A percentile compares a stretch with the other conserved stretches of the same genome.
phyloP scores from a whole-genome alignment of 2,113 vertebrate species.

The Burhinus oedicnemus region DNA sequence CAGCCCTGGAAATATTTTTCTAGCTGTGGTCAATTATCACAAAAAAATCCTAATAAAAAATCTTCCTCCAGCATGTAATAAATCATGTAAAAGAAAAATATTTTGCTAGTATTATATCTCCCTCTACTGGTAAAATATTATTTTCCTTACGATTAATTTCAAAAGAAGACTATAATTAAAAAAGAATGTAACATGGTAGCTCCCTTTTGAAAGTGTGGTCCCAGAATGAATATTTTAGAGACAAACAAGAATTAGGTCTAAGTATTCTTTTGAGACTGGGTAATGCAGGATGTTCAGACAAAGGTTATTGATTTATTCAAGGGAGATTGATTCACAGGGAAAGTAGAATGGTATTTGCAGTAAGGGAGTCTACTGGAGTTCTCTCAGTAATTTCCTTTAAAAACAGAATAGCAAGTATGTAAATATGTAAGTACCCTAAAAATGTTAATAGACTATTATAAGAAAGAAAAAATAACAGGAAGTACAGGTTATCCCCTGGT shows the following conservation, averaged over 20 bases:
- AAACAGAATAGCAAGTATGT: neutral
- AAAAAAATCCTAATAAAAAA: neutral
- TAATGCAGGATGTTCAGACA: neutral
- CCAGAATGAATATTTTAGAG: neutral
- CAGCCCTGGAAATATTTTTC: neutral
- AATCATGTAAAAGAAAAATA: neutral
- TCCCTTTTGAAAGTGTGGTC: neutral
- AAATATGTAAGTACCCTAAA: neutral
- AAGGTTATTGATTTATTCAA: neutral
- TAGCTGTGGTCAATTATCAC: neutral
- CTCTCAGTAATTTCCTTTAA: neutral
- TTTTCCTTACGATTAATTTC: neutral
- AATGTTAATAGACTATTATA: neutral
- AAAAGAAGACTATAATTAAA: neutral
- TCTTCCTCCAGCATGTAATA: neutral
- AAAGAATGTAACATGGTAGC: neutral
- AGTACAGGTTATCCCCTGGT: neutral
- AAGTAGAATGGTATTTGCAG: neutral
- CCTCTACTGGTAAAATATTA: conserved; percentile 49
- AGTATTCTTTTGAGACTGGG: neutral
- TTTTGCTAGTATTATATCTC: conserved; percentile 20
- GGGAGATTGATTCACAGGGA: neutral
- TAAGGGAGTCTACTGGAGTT: neutral
- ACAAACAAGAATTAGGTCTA: neutral
- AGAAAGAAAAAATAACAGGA: neutral